These are phyloP conservation scores for Pteruthius melanotis DNA, from an alignment of 2,113 vertebrate species.

Conservation along the genomic window DNA sequence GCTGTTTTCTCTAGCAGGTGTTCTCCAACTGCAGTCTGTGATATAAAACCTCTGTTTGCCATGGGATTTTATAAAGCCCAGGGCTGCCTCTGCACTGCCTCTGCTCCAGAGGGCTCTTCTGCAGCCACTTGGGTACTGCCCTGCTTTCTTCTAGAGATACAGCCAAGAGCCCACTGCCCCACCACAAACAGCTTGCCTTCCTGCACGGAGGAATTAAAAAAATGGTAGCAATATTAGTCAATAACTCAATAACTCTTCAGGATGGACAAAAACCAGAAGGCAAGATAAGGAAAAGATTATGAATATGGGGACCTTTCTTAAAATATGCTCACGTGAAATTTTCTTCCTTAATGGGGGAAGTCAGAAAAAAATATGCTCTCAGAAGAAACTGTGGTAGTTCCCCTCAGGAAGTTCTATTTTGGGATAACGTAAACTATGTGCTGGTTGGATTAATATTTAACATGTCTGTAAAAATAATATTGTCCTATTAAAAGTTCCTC, in stretches of 20 bases:
- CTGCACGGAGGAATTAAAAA: not conserved
- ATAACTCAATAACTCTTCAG: not conserved
- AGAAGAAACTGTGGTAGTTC: not conserved
- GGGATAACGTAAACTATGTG: not conserved
- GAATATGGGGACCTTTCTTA: not conserved
- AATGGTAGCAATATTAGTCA: not conserved
- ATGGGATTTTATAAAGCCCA: not conserved
- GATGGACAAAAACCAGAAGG: not conserved
- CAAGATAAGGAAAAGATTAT: not conserved
- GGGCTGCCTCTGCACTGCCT: rapidly evolving
- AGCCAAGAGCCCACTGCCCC: not conserved
- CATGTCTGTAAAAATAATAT: conserved; percentile 24
- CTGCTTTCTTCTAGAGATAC: not conserved
- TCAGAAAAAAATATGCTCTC: not conserved
- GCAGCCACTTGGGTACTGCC: not conserved
- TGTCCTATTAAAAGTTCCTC: not conserved
- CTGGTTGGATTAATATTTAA: conserved; percentile 49
- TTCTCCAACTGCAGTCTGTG: not conserved
- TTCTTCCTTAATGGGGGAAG: not conserved
- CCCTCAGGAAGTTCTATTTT: conserved; percentile 33
- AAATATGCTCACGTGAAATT: not conserved
- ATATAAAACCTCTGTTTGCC: not conserved
- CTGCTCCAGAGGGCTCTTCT: not conserved
- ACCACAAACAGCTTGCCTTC: not conserved
- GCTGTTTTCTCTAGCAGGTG: not conserved